Evolutionary conservation across 2,888 invertebrate genomes (phyloP).

Genomic region (Empis livida): DNA sequence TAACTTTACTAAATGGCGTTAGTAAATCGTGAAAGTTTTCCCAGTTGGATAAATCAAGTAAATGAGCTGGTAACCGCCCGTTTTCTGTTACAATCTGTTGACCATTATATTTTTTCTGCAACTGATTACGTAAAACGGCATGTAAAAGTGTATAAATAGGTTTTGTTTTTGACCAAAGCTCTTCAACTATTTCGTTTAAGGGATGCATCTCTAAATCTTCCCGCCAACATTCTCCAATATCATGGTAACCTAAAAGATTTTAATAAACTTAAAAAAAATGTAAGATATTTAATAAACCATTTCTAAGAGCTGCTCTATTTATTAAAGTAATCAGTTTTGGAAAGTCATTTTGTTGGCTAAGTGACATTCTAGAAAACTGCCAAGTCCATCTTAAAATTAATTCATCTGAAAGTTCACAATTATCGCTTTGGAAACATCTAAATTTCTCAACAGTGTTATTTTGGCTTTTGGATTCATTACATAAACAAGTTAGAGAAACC

Average conservation of each 20-base stretch:
- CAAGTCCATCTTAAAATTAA: conserved; percentile 47
- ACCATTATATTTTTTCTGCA: conserved; percentile 40
- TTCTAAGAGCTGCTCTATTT: conserved; percentile 48
- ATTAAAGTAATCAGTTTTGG: conserved; percentile 41
- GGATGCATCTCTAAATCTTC: conserved; percentile 48
- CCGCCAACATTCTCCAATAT: conserved; percentile 52
- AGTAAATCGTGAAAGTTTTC: conserved; percentile 43
- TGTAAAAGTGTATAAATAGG: conserved; percentile 59
- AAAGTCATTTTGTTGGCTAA: conserved; percentile 47
- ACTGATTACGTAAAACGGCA: conserved; percentile 51
- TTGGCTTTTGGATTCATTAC: conserved; percentile 48
- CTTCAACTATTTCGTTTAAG: conserved; percentile 40
- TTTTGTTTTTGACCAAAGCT: conserved; percentile 42
- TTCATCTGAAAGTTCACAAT: conserved; percentile 21
- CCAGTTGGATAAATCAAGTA: conserved; percentile 53
- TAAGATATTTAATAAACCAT: conserved; percentile 41
- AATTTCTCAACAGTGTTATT: conserved; percentile 49
- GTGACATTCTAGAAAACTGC: conserved; percentile 51
- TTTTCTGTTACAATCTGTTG: conserved; percentile 42
- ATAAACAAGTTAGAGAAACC: conserved; percentile 40
- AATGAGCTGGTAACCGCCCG: conserved; percentile 54
- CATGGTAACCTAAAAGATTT: conserved; percentile 41
- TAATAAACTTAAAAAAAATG: neutral
- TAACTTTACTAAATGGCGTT: conserved; percentile 35
- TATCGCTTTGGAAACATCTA: conserved; percentile 11